A percentile compares a stretch with the other conserved stretches of the same genome.
Conservation (phyloP, 2,888 invertebrate species). For the Barypeithes pellucidus region DNA sequence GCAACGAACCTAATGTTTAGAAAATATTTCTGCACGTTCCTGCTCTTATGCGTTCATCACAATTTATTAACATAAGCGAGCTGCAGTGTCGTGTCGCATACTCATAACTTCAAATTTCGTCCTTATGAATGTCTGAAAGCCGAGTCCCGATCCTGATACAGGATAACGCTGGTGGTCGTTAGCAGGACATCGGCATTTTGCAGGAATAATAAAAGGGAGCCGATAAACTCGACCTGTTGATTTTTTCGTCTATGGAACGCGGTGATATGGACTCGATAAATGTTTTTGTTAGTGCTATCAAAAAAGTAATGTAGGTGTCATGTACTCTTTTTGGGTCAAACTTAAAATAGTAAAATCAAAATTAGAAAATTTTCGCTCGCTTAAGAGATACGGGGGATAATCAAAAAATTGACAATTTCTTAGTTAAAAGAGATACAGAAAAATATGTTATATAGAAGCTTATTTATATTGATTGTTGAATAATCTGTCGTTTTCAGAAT, state of each 20-base stretch:
- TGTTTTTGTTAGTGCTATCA: background rate
- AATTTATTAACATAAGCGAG: constrained; percentile 28
- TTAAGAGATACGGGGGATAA: too few species aligned
- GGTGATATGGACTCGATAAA: background rate
- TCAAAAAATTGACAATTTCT: too few species aligned
- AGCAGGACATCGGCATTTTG: constrained; percentile 34
- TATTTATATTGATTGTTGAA: too few species aligned
- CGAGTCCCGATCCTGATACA: constrained; percentile 8
- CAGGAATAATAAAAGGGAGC: constrained; percentile 18
- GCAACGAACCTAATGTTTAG: too few species aligned
- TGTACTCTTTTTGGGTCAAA: too few species aligned
- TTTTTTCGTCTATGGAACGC: background rate
- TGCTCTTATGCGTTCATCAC: too few species aligned
- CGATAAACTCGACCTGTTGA: constrained; percentile 19
- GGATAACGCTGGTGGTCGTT: constrained; percentile 19
- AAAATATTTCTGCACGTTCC: background rate
- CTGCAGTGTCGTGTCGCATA: constrained; percentile 36
- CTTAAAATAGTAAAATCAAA: too few species aligned
- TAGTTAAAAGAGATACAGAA: too few species aligned
- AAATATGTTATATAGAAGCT: too few species aligned
- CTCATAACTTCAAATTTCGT: constrained; percentile 45
- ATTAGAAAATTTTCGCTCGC: too few species aligned
- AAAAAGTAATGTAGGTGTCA: too few species aligned
- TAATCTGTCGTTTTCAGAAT: too few species aligned
- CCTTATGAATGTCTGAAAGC: constrained; percentile 40